Evolutionary conservation across 2,888 invertebrate species (phyloP).

Genomic region (Anoplius nigerrimus): DNA sequence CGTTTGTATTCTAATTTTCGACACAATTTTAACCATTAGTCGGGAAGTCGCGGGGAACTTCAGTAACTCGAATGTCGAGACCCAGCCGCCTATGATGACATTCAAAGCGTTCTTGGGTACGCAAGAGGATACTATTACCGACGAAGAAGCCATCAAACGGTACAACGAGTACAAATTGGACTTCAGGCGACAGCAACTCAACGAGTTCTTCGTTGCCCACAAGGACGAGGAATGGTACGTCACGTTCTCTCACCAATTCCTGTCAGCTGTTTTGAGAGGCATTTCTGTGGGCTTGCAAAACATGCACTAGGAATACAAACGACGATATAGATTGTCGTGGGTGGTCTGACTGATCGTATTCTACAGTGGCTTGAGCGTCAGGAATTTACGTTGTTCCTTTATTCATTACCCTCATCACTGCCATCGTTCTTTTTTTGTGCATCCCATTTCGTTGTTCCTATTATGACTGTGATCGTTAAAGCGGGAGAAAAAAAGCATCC

Average conservation of each 20-base stretch:
- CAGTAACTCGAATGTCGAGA: constrained; percentile 77
- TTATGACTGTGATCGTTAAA: too few relatives aligned
- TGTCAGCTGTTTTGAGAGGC: neutral
- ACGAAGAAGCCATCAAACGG: constrained; percentile 96
- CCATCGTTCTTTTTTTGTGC: too few relatives aligned
- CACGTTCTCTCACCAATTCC: neutral
- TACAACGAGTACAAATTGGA: constrained; percentile 99
- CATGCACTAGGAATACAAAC: too few relatives aligned
- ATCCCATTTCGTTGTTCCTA: too few relatives aligned
- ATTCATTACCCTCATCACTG: too few relatives aligned
- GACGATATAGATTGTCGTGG: too few relatives aligned
- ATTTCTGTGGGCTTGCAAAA: too few relatives aligned
- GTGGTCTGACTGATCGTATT: too few relatives aligned
- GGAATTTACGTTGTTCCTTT: too few relatives aligned
- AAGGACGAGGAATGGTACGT: constrained; percentile 99
- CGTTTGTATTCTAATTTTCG: too few relatives aligned
- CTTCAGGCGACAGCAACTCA: constrained; percentile 95
- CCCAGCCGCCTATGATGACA: constrained; percentile 96
- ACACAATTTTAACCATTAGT: constrained; percentile 42
- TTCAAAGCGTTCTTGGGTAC: constrained; percentile 97
- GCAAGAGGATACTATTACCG: constrained; percentile 98
- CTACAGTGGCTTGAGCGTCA: too few relatives aligned
- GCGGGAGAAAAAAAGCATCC: too few relatives aligned
- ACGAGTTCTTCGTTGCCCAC: constrained; percentile 98
- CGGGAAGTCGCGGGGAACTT: constrained; percentile 72